A percentile compares a stretch with the other conserved stretches of the same genome.
These are phyloP conservation scores for Electrona antarctica DNA, from an alignment of 2,113 vertebrate species.

Conservation along the genomic window DNA sequence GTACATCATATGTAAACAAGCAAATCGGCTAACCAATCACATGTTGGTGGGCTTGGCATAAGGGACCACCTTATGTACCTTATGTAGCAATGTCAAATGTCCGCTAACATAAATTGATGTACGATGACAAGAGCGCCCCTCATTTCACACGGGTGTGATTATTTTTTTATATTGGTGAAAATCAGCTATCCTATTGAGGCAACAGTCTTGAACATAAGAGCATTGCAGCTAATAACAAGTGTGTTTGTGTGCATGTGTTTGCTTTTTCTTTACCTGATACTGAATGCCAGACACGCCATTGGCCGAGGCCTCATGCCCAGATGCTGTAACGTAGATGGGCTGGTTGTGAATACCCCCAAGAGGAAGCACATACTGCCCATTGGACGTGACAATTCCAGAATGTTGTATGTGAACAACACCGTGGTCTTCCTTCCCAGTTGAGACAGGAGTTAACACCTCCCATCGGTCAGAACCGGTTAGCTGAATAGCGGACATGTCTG, in stretches of 20 bases:
- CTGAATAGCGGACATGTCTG: conserved; percentile 94
- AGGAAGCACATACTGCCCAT: conserved; percentile 96
- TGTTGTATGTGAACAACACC: conserved; percentile 93
- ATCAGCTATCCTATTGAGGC: too few species aligned
- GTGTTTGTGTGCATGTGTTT: neutral
- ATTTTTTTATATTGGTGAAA: too few species aligned
- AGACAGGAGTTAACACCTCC: conserved; percentile 92
- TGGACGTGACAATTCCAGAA: conserved; percentile 91
- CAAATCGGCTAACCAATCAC: too few species aligned
- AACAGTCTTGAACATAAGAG: too few species aligned
- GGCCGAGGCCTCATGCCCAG: conserved; percentile 86
- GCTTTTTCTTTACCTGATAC: conserved; percentile 76
- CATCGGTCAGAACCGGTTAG: conserved; percentile 93
- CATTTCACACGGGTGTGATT: too few species aligned
- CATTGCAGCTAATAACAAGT: neutral
- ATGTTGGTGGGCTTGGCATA: too few species aligned
- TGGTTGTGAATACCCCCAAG: conserved; percentile 96
- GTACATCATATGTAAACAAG: too few species aligned
- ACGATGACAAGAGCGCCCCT: too few species aligned
- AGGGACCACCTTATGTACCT: too few species aligned
- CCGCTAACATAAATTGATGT: too few species aligned
- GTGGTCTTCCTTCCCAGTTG: conserved; percentile 93
- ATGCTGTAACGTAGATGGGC: conserved; percentile 95
- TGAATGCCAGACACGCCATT: conserved; percentile 94
- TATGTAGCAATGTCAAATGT: too few species aligned